These are phyloP conservation scores for Pterois miles DNA, from an alignment of 2,797 vertebrate species.

Conservation along the genomic window DNA sequence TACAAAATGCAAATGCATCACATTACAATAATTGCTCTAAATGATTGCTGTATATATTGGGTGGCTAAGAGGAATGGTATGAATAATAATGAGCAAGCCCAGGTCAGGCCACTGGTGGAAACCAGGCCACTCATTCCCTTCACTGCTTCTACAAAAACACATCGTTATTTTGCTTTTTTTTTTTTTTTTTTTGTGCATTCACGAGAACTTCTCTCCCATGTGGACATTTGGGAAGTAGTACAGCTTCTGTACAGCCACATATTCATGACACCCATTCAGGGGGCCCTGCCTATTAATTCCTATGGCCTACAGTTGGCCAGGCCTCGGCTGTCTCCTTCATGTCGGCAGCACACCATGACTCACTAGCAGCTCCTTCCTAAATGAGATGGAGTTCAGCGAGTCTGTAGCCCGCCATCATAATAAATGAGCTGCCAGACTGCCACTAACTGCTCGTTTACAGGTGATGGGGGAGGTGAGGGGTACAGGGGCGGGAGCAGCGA, in stretches of 20 bases:
- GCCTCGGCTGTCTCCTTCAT: conserved; percentile 64
- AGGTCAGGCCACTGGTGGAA: conserved; percentile 53
- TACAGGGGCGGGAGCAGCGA: conserved; percentile 48
- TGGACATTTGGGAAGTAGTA: conserved; percentile 44
- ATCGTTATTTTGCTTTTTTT: conserved; percentile 23
- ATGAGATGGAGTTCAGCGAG: conserved; percentile 66
- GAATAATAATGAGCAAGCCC: conserved; percentile 65
- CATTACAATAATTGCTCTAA: conserved; percentile 53
- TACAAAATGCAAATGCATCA: conserved; percentile 53
- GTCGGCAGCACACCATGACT: conserved; percentile 73
- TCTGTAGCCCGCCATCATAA: conserved; percentile 74
- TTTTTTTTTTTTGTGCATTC: conserved; percentile 56
- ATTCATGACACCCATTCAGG: conserved; percentile 63
- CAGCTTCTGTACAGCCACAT: conserved; percentile 61
- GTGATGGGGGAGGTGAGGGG: conserved; percentile 14
- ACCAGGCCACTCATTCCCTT: conserved; percentile 56
- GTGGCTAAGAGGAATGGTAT: conserved; percentile 62
- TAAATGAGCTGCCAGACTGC: conserved; percentile 75
- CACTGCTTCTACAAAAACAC: conserved; percentile 64
- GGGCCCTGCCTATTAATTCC: conserved; percentile 60
- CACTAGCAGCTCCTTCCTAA: conserved; percentile 68
- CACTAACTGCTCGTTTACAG: conserved; percentile 70
- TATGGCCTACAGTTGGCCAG: conserved; percentile 51
- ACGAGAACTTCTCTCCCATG: conserved; percentile 57
- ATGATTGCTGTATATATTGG: conserved; percentile 62